These are phyloP conservation scores for Harpalus rufipes DNA, from an alignment of 2,888 invertebrate genomes.

Conservation along the genomic window DNA sequence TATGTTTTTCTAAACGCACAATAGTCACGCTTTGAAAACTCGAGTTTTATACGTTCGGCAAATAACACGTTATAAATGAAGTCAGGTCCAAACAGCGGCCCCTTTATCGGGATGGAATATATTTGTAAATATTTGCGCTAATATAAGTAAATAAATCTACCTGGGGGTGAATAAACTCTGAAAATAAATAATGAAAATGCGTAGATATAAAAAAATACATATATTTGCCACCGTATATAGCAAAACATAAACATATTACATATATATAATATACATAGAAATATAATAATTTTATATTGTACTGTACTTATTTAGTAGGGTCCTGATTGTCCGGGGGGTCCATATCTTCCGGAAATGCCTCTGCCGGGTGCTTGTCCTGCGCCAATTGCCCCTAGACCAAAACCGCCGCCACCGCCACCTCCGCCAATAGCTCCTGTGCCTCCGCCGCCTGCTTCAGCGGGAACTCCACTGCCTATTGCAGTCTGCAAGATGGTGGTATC, in stretches of 20 bases:
- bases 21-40: too few relatives aligned
- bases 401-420: conserved; percentile 74
- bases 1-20: too few relatives aligned
- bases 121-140: too few relatives aligned
- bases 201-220: conserved; percentile 71
- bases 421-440: conserved; percentile 73
- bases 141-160: too few relatives aligned
- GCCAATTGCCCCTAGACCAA: too few relatives aligned
- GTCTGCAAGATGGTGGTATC: conserved; percentile 72
- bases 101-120: too few relatives aligned
- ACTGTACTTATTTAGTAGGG: conserved; percentile 76
- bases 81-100: too few relatives aligned
- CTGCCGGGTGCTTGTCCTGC: conserved; percentile 73
- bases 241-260: conserved; percentile 69
- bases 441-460: conserved; percentile 77
- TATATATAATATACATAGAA: conserved; percentile 72
- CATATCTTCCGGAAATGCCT: conserved; percentile 75
- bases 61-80: too few relatives aligned
- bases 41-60: too few relatives aligned
- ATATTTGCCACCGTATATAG: conserved; percentile 74
- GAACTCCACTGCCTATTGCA: conserved; percentile 72
- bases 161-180: too few relatives aligned
- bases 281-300: conserved; percentile 73
- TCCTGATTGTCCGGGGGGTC: conserved; percentile 77
- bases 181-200: too few relatives aligned